phyloP scores from a whole-genome alignment of 1,140 invertebrate genomes.

The Micrasema longulum region DNA sequence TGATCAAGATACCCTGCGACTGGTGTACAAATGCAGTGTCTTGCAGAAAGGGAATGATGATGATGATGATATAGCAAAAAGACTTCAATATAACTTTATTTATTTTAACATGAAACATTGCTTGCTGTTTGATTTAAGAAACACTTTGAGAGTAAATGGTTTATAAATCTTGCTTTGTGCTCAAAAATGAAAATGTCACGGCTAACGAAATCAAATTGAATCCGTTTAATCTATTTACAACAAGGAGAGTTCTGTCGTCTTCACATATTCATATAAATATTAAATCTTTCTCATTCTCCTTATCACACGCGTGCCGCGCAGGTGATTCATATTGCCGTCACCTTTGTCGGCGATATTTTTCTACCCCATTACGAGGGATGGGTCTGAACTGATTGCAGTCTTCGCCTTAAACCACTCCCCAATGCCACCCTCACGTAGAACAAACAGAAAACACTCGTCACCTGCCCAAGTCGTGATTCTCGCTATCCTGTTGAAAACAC shows the following conservation, averaged over 20 bases:
- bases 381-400: constrained; percentile 15
- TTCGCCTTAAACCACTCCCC: constrained; percentile 42
- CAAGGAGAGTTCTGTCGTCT: neutral
- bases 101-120: too few species aligned
- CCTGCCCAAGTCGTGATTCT: constrained; percentile 45
- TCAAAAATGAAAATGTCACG: constrained; percentile 19
- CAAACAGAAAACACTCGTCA: constrained; percentile 53
- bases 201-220: constrained; percentile 28
- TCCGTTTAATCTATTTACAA: constrained; percentile 28
- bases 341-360: constrained; percentile 51
- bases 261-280: constrained; percentile 30
- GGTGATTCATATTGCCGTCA: constrained; percentile 50
- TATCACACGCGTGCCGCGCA: constrained; percentile 45
- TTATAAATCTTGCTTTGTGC: constrained; percentile 9
- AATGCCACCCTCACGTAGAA: constrained; percentile 48
- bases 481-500: constrained; percentile 17
- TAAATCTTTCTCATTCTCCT: constrained; percentile 43
- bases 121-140: too few species aligned
- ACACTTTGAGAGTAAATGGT: too few species aligned
- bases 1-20: too few species aligned
- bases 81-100: too few species aligned
- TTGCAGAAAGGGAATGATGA: too few species aligned
- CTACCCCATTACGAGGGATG: constrained; percentile 14
- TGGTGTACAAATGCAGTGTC: too few species aligned
- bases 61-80: too few species aligned